A percentile compares a stretch with the other conserved stretches of the same genome.
Conservation (phyloP, 23 tunicate genomes). For the Clavelina lepadiformis region DNA sequence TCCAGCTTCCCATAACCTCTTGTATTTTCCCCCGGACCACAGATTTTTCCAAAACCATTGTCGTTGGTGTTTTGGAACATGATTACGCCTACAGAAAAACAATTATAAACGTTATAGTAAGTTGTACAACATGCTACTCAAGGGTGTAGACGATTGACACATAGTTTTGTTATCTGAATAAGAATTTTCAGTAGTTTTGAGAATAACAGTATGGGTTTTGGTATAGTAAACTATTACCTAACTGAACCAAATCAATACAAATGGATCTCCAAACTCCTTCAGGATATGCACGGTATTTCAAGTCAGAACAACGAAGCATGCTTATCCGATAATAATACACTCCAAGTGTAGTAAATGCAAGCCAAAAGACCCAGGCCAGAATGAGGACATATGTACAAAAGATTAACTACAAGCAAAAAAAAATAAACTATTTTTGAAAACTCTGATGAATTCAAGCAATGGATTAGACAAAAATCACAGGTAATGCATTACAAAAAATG, state of each 20-base stretch:
- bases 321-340: constrained; percentile 81
- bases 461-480: no score
- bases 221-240: constrained; percentile 44
- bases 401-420: constrained; percentile 30
- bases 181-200: no score
- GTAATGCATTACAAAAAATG: no score
- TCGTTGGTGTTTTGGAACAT: constrained; percentile 79
- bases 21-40: constrained; percentile 68
- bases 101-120: no score
- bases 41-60: constrained; percentile 75
- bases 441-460: no score
- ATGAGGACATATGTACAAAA: constrained; percentile 36
- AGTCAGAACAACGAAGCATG: constrained; percentile 80
- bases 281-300: constrained; percentile 47
- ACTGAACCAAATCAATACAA: constrained; percentile 86
- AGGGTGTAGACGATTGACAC: no score
- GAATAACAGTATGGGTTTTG: no score
- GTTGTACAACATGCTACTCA: no score
- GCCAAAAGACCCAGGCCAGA: constrained; percentile 66
- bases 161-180: no score
- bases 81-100: constrained; percentile 33
- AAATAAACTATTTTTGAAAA: no score
- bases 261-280: constrained; percentile 51
- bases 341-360: constrained; percentile 74
- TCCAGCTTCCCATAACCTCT: constrained; percentile 47